Conservation (phyloP, 2,888 invertebrate genomes). For the Apeira syringaria region DNA sequence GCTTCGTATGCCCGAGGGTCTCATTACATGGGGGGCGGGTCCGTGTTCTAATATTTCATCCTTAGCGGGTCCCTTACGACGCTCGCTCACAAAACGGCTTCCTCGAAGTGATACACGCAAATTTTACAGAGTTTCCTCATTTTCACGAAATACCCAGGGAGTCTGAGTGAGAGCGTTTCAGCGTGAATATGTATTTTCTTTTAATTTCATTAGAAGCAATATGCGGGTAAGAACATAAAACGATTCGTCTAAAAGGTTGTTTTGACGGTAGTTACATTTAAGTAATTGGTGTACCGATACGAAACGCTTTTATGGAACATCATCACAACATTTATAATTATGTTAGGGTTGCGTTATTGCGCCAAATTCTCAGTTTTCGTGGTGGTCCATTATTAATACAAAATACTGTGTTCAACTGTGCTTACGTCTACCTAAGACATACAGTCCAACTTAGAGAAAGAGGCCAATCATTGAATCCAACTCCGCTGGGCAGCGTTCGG, state of each 20-base stretch:
- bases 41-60: slow-evolving; percentile 74
- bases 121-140: slow-evolving; percentile 49
- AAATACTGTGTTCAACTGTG: slow-evolving; percentile 66
- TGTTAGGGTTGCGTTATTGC: slow-evolving; percentile 59
- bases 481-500: no score
- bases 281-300: slow-evolving; percentile 76
- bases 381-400: slow-evolving; percentile 64
- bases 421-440: no score
- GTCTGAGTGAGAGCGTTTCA: slow-evolving; percentile 36
- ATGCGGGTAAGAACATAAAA: slow-evolving; percentile 60
- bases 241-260: slow-evolving; percentile 73
- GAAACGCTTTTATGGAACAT: slow-evolving; percentile 76
- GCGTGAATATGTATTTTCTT: slow-evolving; percentile 47
- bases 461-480: no score
- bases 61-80: slow-evolving; percentile 51
- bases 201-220: slow-evolving; percentile 72
- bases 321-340: slow-evolving; percentile 64
- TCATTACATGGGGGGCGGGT: slow-evolving; percentile 71
- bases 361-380: slow-evolving; percentile 70
- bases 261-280: slow-evolving; percentile 76
- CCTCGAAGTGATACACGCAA: slow-evolving; percentile 47
- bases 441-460: no score
- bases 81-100: slow-evolving; percentile 42
- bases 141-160: slow-evolving; percentile 56
- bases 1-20: slow-evolving; percentile 77